phyloP scores from a whole-genome alignment of 2,113 vertebrate genomes.

The Microcebus jonahi region DNA sequence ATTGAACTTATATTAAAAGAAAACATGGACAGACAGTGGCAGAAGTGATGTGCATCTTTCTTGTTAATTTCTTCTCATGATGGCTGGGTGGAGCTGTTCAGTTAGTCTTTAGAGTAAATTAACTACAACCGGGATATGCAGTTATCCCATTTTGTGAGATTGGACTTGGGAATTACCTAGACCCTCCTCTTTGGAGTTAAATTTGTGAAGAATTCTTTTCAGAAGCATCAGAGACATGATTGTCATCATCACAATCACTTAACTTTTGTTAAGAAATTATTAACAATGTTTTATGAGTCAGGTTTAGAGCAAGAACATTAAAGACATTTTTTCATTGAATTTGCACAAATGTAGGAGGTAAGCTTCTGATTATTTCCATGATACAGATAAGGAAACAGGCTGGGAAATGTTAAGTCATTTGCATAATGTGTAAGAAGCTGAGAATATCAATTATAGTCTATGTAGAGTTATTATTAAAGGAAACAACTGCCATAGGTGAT shows the following conservation, averaged over 20 bases:
- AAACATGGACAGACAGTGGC: not conserved
- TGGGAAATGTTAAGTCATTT: not conserved
- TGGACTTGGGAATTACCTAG: not conserved
- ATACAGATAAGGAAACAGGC: not conserved
- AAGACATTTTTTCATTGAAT: not conserved
- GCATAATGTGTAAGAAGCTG: not conserved
- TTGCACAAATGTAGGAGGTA: not conserved
- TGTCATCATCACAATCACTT: not conserved
- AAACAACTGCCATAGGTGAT: not conserved
- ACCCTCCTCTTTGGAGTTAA: not conserved
- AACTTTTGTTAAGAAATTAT: not conserved
- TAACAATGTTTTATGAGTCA: not conserved
- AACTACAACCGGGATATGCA: not conserved
- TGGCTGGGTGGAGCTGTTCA: not conserved
- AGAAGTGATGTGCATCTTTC: not conserved
- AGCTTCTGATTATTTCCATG: not conserved
- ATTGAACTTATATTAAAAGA: not conserved
- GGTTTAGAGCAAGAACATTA: not conserved
- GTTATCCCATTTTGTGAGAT: not conserved
- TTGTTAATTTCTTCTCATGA: not conserved
- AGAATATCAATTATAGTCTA: not conserved
- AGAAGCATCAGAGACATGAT: not conserved
- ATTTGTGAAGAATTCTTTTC: not conserved
- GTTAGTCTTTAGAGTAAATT: not conserved
- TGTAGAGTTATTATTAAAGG: not conserved